Percentiles rank a stretch among this genome's conserved stretches.
phyloP scores from a whole-genome alignment of 2,113 vertebrate genomes.

The Pyxicephalus adspersus region DNA sequence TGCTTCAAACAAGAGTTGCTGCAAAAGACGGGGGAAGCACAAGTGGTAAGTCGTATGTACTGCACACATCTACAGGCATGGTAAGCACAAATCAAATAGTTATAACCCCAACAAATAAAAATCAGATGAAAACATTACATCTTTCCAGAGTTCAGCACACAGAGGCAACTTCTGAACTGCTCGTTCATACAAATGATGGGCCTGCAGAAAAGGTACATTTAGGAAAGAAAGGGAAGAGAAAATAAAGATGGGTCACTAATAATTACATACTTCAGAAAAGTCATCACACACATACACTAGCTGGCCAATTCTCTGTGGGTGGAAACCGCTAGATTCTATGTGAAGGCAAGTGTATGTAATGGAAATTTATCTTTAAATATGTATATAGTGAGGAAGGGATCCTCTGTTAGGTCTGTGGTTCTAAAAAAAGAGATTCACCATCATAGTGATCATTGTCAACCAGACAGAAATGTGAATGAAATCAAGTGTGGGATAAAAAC shows the following conservation, averaged over 20 bases:
- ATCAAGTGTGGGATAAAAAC: too few relatives aligned
- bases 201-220: slow-evolving; percentile 75
- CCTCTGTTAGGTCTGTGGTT: too few relatives aligned
- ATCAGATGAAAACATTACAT: slow-evolving; percentile 92
- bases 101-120: slow-evolving; percentile 77
- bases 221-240: background rate
- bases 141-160: slow-evolving; percentile 94
- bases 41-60: slow-evolving; percentile 74
- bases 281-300: background rate
- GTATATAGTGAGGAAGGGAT: too few relatives aligned
- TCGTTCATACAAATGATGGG: slow-evolving; percentile 89
- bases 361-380: too few relatives aligned
- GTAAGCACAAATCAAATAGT: slow-evolving; percentile 75
- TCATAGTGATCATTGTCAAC: too few relatives aligned
- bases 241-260: background rate
- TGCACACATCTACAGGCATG: slow-evolving; percentile 81
- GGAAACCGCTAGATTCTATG: too few relatives aligned
- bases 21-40: slow-evolving; percentile 82
- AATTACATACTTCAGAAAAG: background rate
- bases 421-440: too few relatives aligned
- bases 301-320: background rate
- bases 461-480: too few relatives aligned
- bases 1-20: slow-evolving; percentile 96
- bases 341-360: too few relatives aligned
- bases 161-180: slow-evolving; percentile 92